Conservation (phyloP, 1,140 invertebrate species). For the Wiebesia pumilae region DNA sequence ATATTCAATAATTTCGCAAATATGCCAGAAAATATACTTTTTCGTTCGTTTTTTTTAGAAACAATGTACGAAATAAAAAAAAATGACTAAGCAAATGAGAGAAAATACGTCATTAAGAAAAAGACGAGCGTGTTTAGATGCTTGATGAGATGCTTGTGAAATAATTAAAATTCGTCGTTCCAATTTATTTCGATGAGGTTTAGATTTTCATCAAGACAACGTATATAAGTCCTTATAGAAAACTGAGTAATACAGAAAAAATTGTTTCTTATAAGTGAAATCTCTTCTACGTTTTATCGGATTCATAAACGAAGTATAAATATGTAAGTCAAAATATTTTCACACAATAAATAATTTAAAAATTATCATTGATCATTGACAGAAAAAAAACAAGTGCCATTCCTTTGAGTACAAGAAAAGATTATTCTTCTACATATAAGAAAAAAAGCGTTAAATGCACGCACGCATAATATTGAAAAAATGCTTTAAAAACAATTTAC, state of each 20-base stretch:
- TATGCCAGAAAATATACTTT: neutral
- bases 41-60: neutral
- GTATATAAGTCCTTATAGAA: neutral
- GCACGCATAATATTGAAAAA: no score
- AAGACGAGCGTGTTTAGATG: slow-evolving; percentile 38
- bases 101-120: slow-evolving; percentile 38
- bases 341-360: no score
- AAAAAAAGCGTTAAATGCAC: no score
- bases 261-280: no score
- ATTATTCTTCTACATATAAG: no score
- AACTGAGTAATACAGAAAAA: neutral
- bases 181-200: slow-evolving; percentile 43
- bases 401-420: no score
- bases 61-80: neutral
- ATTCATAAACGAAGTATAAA: neutral
- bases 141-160: slow-evolving; percentile 32
- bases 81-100: slow-evolving; percentile 24
- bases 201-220: slow-evolving; percentile 26
- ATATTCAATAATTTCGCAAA: neutral
- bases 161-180: slow-evolving; percentile 44
- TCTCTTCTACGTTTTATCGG: neutral
- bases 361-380: no score
- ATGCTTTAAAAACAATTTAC: neutral
- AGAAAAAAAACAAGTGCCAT: no score
- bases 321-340: neutral